Percentiles rank a stretch among this genome's conserved stretches.
phyloP scores from a whole-genome alignment of 2,113 vertebrate genomes.

The Empidonax traillii region DNA sequence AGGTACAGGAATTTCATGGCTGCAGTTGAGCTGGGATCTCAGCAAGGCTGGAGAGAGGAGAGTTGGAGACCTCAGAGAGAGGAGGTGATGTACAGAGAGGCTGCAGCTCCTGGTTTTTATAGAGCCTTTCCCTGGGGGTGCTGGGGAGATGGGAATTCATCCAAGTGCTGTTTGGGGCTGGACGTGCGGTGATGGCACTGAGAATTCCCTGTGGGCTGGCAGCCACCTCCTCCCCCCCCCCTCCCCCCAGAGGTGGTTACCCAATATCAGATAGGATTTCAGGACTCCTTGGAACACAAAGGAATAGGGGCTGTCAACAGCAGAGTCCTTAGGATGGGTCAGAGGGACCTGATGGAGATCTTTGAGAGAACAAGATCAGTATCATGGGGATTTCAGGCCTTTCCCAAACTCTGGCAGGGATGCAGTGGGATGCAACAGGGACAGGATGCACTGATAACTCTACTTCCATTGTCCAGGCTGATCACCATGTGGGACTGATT shows the following conservation, averaged over 20 bases:
- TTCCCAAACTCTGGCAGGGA: not conserved
- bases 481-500: not conserved
- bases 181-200: not conserved
- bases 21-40: not conserved
- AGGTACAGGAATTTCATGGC: constrained; percentile 58
- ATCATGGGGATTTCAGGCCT: not conserved
- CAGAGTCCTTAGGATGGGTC: not conserved
- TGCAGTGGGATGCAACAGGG: not conserved
- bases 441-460: not conserved
- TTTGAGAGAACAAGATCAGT: not conserved
- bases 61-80: not conserved
- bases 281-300: not conserved
- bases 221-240: not conserved
- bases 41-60: not conserved
- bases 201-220: not conserved
- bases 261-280: not conserved
- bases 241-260: not conserved
- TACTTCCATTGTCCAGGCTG: not conserved
- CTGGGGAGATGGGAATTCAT: not conserved
- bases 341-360: constrained; percentile 29
- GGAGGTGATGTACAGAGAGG: not conserved
- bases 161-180: not conserved
- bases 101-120: constrained; percentile 32
- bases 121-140: not conserved
- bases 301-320: not conserved